Percentiles rank a stretch among this genome's conserved stretches.
phyloP scores from a whole-genome alignment of 2,797 vertebrate species.

The Sebastolobus alascanus region DNA sequence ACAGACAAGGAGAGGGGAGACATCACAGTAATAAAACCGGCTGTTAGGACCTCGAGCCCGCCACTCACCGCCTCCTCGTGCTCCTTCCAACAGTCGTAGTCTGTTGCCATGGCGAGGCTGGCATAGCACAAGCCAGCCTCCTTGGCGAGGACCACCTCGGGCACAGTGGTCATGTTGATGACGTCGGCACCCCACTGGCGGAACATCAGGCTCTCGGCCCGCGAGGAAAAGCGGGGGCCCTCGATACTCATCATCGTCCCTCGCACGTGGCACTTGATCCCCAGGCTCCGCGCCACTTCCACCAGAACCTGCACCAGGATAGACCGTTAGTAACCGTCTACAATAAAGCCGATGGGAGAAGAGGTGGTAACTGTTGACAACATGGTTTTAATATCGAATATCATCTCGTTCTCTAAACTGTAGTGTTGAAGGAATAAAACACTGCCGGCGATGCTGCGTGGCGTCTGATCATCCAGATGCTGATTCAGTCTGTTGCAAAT shows the following conservation, averaged over 20 bases:
- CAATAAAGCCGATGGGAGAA: background rate
- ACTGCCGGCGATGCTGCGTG: background rate
- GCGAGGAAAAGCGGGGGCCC: slow-evolving; percentile 95
- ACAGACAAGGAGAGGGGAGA: slow-evolving; percentile 7
- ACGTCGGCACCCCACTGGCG: slow-evolving; percentile 95
- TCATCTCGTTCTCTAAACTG: background rate
- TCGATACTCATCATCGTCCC: slow-evolving; percentile 94
- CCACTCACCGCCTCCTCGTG: slow-evolving; percentile 94
- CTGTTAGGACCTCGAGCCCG: slow-evolving; percentile 3
- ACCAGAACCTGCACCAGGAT: slow-evolving; percentile 90
- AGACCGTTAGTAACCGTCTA: background rate
- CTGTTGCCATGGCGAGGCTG: slow-evolving; percentile 97
- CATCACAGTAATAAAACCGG: slow-evolving; percentile 4
- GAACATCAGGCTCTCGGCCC: slow-evolving; percentile 94
- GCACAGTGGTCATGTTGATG: slow-evolving; percentile 98
- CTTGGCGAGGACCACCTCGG: slow-evolving; percentile 96
- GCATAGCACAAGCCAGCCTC: slow-evolving; percentile 96
- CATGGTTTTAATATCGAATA: background rate
- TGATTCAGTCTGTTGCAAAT: background rate
- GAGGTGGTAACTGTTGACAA: background rate
- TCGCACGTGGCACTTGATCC: slow-evolving; percentile 90
- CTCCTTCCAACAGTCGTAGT: slow-evolving; percentile 99
- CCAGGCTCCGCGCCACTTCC: slow-evolving; percentile 91
- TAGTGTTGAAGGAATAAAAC: background rate
- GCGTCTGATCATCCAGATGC: background rate